Evolutionary conservation across 2,797 vertebrate species (phyloP).

Genomic region (Hyperoplus lanceolatus): DNA sequence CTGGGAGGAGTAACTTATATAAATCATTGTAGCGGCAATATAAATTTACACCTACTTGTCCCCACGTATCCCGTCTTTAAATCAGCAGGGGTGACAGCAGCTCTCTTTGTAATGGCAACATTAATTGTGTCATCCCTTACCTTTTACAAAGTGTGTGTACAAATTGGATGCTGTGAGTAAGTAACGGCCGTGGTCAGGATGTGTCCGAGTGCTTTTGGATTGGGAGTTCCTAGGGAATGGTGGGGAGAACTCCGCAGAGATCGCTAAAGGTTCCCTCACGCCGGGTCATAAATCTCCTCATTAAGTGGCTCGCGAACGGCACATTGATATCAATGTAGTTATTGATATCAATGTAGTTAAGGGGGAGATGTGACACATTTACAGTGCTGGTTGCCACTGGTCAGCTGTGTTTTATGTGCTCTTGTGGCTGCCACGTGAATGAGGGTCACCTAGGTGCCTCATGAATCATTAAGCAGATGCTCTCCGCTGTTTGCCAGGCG

Average conservation of each 20-base stretch:
- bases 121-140: constrained; percentile 74
- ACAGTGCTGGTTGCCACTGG: constrained; percentile 76
- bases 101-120: constrained; percentile 54
- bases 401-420: constrained; percentile 87
- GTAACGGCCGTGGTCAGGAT: constrained; percentile 49
- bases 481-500: constrained; percentile 71
- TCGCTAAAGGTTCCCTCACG: constrained; percentile 70
- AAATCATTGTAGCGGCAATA: constrained; percentile 65
- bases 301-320: constrained; percentile 78
- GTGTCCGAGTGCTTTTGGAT: constrained; percentile 49
- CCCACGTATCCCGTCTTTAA: constrained; percentile 49
- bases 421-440: constrained; percentile 73
- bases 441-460: constrained; percentile 86
- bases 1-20: constrained; percentile 52
- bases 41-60: constrained; percentile 28
- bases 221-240: constrained; percentile 36
- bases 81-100: constrained; percentile 52
- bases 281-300: constrained; percentile 77
- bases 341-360: constrained; percentile 84
- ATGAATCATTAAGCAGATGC: constrained; percentile 88
- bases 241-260: constrained; percentile 55
- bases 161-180: constrained; percentile 67
- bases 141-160: constrained; percentile 46
- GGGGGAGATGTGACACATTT: constrained; percentile 83
- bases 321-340: constrained; percentile 63